Conservation (phyloP, 2,888 invertebrate genomes). For the Acronicta aceris region DNA sequence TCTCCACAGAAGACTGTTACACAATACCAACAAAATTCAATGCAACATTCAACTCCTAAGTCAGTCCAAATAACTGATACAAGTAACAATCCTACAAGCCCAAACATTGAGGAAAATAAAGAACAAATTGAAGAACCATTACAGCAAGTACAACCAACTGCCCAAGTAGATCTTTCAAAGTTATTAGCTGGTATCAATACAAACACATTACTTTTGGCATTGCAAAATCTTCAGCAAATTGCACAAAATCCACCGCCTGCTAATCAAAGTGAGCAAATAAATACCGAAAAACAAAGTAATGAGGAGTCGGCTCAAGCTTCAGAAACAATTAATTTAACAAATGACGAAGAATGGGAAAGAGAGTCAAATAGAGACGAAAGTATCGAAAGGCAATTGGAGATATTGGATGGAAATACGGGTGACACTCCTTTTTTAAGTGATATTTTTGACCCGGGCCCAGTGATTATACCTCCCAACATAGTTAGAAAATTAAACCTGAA, state of each 20-base stretch:
- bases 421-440: conserved; percentile 86
- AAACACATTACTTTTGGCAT: conserved; percentile 77
- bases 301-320: conserved; percentile 53
- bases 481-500: conserved; percentile 76
- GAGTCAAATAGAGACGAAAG: conserved; percentile 80
- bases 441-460: conserved; percentile 85
- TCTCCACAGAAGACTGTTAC: conserved; percentile 22
- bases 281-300: conserved; percentile 40
- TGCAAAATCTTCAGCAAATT: conserved; percentile 83
- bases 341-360: conserved; percentile 84
- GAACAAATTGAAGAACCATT: conserved; percentile 19
- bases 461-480: conserved; percentile 69
- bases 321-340: conserved; percentile 82
- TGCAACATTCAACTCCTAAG: conserved; percentile 28
- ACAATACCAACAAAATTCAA: conserved; percentile 22
- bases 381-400: conserved; percentile 79
- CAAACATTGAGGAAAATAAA: conserved; percentile 29
- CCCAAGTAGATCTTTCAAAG: conserved; percentile 73
- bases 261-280: conserved; percentile 43
- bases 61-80: conserved; percentile 14
- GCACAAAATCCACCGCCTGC: conserved; percentile 61
- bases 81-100: conserved; percentile 14
- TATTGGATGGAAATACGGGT: conserved; percentile 76
- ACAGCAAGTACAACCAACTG: conserved; percentile 29
- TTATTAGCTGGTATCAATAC: conserved; percentile 81